Conservation (phyloP, 2,797 vertebrate genomes). For the Platyrinchus mystaceus region DNA sequence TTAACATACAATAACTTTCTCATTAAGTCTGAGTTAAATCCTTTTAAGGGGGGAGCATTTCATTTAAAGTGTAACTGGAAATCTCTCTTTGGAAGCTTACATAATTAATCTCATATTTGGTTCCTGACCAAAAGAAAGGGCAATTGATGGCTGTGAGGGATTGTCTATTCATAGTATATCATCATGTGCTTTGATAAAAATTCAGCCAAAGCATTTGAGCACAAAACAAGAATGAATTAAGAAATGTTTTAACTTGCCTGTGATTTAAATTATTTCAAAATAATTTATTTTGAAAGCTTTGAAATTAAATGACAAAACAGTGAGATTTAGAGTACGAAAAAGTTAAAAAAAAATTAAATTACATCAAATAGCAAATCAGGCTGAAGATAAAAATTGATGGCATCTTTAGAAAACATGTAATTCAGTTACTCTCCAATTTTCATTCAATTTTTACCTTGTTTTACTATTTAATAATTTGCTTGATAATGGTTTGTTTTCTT, state of each 20-base stretch:
- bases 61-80: conserved; percentile 69
- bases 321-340: not conserved
- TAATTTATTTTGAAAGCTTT: conserved; percentile 10
- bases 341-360: not conserved
- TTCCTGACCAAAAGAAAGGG: conserved; percentile 27
- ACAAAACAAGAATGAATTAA: not conserved
- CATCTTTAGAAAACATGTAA: not conserved
- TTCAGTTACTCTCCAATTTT: not conserved
- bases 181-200: conserved; percentile 24
- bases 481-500: not conserved
- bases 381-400: conserved; percentile 16
- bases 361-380: not conserved
- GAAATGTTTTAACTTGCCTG: not conserved
- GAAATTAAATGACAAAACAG: conserved; percentile 4
- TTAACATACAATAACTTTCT: conserved; percentile 80
- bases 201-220: not conserved
- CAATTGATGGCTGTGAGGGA: not conserved
- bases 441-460: not conserved
- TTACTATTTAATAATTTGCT: not conserved
- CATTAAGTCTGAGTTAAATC: conserved; percentile 76
- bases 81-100: conserved; percentile 48
- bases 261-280: not conserved
- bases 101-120: conserved; percentile 44
- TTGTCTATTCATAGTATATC: not conserved
- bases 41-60: conserved; percentile 65